These are phyloP conservation scores for Pleuronectes platessa DNA, from an alignment of 2,113 vertebrate genomes.

Conservation along the genomic window DNA sequence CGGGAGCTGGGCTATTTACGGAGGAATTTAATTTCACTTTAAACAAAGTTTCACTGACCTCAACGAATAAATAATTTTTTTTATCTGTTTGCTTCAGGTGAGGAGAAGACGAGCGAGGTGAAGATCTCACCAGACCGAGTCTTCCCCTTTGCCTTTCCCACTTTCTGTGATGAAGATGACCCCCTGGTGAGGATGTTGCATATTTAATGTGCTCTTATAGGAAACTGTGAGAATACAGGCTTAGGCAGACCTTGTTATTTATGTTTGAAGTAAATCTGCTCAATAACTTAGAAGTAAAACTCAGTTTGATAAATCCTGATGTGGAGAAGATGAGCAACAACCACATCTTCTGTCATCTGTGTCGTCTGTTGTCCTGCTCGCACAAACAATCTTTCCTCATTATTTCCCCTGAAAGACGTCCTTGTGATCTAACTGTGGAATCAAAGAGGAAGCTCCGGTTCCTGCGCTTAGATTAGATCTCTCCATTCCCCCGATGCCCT, in stretches of 20 bases:
- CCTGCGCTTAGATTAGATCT: constrained; percentile 37
- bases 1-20: constrained; percentile 16
- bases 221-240: background rate
- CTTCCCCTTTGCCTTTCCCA: constrained; percentile 81
- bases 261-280: no score
- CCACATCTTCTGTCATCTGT: no score
- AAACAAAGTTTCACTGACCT: background rate
- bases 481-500: constrained; percentile 20
- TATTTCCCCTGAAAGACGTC: constrained; percentile 21
- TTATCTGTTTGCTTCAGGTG: constrained; percentile 34
- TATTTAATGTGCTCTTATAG: no score
- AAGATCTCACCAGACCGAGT: constrained; percentile 70
- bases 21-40: background rate
- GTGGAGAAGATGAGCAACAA: background rate
- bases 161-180: constrained; percentile 56
- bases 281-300: background rate
- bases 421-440: constrained; percentile 38
- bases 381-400: constrained; percentile 20
- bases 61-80: background rate
- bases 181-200: constrained; percentile 82
- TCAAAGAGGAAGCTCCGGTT: constrained; percentile 31
- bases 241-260: no score
- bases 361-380: background rate
- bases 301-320: no score
- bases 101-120: constrained; percentile 42